These are phyloP conservation scores for Anadara kagoshimensis DNA, from an alignment of 1,140 invertebrate species.

Conservation along the genomic window DNA sequence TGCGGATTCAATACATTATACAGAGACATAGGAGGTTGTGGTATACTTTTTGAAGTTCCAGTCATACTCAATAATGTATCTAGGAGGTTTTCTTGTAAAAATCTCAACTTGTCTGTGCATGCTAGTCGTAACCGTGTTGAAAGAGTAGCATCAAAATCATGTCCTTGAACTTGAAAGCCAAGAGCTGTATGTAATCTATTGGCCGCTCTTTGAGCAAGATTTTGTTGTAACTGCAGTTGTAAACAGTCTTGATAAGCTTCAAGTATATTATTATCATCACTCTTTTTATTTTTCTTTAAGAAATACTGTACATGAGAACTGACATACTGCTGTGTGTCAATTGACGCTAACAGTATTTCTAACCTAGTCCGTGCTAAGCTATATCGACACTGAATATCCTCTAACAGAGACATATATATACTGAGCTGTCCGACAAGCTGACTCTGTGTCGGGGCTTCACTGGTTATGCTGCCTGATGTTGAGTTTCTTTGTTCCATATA, in stretches of 20 bases:
- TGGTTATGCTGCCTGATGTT: constrained; percentile 2
- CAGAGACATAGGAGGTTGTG: constrained; percentile 60
- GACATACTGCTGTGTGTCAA: constrained; percentile 57
- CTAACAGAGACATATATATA: constrained; percentile 77
- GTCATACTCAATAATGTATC: constrained; percentile 82
- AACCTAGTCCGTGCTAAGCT: constrained; percentile 84
- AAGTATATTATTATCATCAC: constrained; percentile 81
- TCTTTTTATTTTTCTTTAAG: constrained; percentile 60
- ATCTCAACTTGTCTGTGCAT: constrained; percentile 63
- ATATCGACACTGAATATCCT: constrained; percentile 88
- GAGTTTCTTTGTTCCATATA: constrained; percentile 34
- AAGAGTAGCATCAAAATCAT: constrained; percentile 31
- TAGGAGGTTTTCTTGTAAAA: constrained; percentile 86
- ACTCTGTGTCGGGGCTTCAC: constrained; percentile 75
- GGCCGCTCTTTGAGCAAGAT: constrained; percentile 84
- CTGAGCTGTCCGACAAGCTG: constrained; percentile 65
- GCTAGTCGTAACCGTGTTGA: constrained; percentile 37
- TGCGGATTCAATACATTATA: constrained; percentile 76
- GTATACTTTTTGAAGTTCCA: constrained; percentile 75
- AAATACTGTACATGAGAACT: constrained; percentile 65
- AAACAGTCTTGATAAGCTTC: constrained; percentile 88
- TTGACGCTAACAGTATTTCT: constrained; percentile 52
- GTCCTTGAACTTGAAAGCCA: constrained; percentile 35
- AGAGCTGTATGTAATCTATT: constrained; percentile 79
- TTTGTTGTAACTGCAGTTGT: constrained; percentile 86